Conservation (phyloP, 2,113 vertebrate species). For the Chitala chitala region DNA sequence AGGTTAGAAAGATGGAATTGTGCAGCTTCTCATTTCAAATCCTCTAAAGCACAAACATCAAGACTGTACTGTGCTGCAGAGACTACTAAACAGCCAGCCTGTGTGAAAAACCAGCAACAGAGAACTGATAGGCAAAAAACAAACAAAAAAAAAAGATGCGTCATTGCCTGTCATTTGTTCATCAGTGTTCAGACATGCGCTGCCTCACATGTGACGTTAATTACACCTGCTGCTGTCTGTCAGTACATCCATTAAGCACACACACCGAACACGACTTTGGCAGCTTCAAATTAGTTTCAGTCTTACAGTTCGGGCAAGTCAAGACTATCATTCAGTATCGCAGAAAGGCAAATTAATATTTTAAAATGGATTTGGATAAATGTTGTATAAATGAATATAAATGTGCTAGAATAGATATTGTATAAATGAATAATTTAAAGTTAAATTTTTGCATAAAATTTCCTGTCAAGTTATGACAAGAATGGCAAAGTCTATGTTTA, state of each 20-base stretch:
- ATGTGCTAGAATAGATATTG: neutral
- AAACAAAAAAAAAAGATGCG: too few species aligned
- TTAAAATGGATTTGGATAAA: neutral
- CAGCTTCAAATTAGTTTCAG: neutral
- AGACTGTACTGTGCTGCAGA: too few species aligned
- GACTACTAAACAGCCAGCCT: too few species aligned
- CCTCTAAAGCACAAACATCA: too few species aligned
- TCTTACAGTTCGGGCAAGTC: neutral
- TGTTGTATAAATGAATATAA: conserved; percentile 15
- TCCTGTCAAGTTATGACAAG: neutral
- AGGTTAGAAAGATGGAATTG: too few species aligned
- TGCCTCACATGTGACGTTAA: neutral
- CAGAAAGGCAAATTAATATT: conserved; percentile 10
- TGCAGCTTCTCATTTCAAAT: too few species aligned
- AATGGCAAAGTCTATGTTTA: neutral
- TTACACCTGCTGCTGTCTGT: neutral
- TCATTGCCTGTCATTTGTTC: too few species aligned
- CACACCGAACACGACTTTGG: too few species aligned
- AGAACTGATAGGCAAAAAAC: too few species aligned
- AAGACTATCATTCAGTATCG: neutral
- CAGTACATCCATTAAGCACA: too few species aligned
- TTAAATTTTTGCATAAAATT: neutral
- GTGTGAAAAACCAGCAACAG: too few species aligned
- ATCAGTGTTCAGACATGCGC: too few species aligned
- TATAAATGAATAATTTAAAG: neutral